Base-by-base conservation (phyloP, 2,888 invertebrate species). In the Macrophya annulata region DNA sequence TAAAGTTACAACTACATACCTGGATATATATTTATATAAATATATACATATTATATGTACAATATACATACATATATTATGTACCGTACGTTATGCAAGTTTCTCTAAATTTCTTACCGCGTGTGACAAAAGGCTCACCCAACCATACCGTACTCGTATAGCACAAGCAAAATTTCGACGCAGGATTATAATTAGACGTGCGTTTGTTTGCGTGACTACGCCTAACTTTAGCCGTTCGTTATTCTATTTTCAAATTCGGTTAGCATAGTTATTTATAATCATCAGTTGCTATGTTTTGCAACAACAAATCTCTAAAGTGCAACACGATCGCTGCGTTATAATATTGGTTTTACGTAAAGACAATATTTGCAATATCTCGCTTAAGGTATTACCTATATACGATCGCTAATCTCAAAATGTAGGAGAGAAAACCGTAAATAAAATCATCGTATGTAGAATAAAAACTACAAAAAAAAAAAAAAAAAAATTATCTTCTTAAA, bases 181-280 rank as follows among this genome's bases (percentile, higher is more conserved):
- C 71, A 37, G 0, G 31, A 68, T 83, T 83, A 83, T 83, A 83
- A 83, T 83, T 68, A 83, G 83, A 68, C 45, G 48, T 71, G 71
- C 83, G 83, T 83, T 83, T 83, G 68, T 68, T 68, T 83, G 65
- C 83, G 68, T 51, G 65, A 83, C 55, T 55, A 55, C 65, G 45
- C 37, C 83, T 83, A 83, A 83, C 68, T 83, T 83, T 83, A 83
- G 83, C 25, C 68, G 68, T 71, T 83, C 83, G 83, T 83, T 83
- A 83, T 83, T 83, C 83, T 83, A 83, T 83, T 83, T 83, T 83
- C 51, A 71, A 83, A 83, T 68, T 68, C 68, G 68, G 68, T 68
- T 15, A n/a, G 83, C 37, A 31, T 3, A 45, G 48, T 83, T 83
- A 83, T 83, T 83, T 83, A 71, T 68, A 71, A 48, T 51, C 17